A percentile compares a stretch with the other conserved stretches of the same genome.
Evolutionary conservation across 2,113 vertebrate species (phyloP).

Genomic region (Phrynocephalus versicolor): DNA sequence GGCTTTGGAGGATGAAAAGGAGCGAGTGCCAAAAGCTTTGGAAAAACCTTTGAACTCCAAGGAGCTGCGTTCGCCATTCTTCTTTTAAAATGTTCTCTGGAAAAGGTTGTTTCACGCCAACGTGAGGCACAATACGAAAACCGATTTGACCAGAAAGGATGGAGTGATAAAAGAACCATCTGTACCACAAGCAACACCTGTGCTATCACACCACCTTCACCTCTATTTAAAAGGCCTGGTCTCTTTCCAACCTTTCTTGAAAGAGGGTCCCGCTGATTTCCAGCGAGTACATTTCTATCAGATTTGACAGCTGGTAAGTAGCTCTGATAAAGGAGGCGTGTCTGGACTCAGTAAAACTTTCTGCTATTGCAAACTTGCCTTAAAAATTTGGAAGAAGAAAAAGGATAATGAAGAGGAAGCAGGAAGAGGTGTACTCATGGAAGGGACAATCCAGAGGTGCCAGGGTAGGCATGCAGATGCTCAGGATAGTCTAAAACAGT

Average conservation of each 20-base stretch:
- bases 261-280: not conserved
- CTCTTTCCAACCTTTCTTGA: not conserved
- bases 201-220: not conserved
- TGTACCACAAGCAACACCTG: not conserved
- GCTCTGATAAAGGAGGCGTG: not conserved
- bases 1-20: no score
- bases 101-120: not conserved
- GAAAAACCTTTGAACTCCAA: no score
- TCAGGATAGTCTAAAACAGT: no score
- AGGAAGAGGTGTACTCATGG: no score
- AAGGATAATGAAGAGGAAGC: no score
- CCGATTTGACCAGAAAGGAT: not conserved
- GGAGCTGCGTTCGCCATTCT: not conserved
- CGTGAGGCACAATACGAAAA: not conserved
- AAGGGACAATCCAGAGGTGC: no score
- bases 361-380: not conserved
- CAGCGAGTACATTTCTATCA: not conserved
- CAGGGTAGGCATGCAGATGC: no score
- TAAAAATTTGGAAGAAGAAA: not conserved
- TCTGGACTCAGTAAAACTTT: not conserved
- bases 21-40: no score
- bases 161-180: not conserved
- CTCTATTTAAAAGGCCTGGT: not conserved
- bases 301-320: not conserved
- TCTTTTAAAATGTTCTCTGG: not conserved